Base-by-base conservation (phyloP, 2,888 invertebrate genomes). In the Plagodis dolabraria region DNA sequence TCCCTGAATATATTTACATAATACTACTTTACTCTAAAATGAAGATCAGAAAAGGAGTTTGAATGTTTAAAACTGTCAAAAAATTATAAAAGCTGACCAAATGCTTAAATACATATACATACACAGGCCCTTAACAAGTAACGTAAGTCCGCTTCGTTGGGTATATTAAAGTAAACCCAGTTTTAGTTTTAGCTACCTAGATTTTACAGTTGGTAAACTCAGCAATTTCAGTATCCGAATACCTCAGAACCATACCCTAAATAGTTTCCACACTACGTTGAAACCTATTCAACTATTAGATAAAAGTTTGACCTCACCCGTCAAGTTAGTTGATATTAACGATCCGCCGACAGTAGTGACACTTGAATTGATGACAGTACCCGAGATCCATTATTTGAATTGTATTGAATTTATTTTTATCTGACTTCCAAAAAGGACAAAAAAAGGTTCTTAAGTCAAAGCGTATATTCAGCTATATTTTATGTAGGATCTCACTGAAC, bases 261-360 rank as follows among this genome's bases (percentile, higher is more conserved):
- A 54, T 59, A 54, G 59, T 50, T 53, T 48, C 44, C 33, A 35
- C 40, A 44, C 43, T 44, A 33, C 42, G 50, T 59, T 50, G 22
- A 53, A 52, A 58, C 50, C 42, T 47, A 59, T 59, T 59, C 54
- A 54, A 53, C 50, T 54, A 50, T 54, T 56, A 55, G 60, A 52
- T 60, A 60, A 52, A 60, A 60, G 48, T 60, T 55, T 52, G 52
- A 55, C 60, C 55, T 60, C 48, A 35, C 43, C 45, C 60, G 55
- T 60, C 60, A 51, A 47, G 55, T 60, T 48, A 56, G 60, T 55
- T 55, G 52, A 60, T 60, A 60, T 60, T 60, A 60, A 60, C 55
- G 51, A 55, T 48, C 52, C 7, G 12, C 42, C 45, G 45, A 33
- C 35, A 11, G 34, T 44, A 36, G 33, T 38, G 43, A 33, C 43